Evolutionary conservation across 2,797 vertebrate species (phyloP).

Genomic region (Hirundo rustica): DNA sequence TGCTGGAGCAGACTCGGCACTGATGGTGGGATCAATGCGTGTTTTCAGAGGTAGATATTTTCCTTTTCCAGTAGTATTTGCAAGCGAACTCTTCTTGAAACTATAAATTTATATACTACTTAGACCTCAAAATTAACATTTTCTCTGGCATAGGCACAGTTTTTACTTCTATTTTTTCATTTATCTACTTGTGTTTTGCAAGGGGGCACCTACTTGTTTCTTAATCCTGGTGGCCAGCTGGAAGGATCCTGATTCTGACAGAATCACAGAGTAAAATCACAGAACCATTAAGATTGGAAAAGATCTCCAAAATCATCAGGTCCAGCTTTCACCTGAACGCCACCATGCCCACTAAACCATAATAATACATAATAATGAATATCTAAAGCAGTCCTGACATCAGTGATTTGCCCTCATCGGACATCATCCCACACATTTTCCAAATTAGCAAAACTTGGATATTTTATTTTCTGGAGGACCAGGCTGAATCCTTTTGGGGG

Average conservation of each 20-base stretch:
- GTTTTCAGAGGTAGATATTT: background rate
- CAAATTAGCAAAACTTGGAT: background rate
- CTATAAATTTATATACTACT: background rate
- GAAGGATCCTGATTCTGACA: background rate
- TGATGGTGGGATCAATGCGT: fast-evolving
- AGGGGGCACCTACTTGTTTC: background rate
- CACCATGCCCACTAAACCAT: background rate
- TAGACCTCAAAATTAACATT: background rate
- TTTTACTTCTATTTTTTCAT: background rate
- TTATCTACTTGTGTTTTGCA: background rate
- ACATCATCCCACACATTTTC: background rate
- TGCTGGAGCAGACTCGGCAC: background rate
- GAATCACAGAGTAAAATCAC: background rate
- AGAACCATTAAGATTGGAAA: background rate
- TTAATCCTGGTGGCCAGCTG: background rate
- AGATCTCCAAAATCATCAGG: background rate
- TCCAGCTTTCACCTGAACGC: background rate
- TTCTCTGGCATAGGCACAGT: background rate
- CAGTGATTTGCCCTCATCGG: background rate
- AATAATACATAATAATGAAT: background rate
- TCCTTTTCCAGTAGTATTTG: background rate
- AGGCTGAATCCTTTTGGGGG: background rate
- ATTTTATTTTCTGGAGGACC: background rate
- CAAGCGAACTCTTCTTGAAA: background rate
- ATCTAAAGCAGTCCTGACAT: fast-evolving